Conservation (phyloP, 2,797 vertebrate species). For the Ciconia nigra region DNA sequence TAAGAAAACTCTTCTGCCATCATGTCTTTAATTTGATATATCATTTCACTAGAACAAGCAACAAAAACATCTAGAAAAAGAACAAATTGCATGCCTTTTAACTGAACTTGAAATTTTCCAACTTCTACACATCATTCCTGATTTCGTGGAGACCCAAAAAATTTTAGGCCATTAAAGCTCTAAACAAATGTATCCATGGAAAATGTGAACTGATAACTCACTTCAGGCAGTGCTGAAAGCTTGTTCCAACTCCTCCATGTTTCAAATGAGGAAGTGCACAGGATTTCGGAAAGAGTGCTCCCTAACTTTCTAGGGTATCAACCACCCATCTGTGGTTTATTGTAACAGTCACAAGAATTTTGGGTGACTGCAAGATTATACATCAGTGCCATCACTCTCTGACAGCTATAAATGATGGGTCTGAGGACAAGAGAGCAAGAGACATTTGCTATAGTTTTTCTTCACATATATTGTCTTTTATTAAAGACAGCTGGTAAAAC, state of each 20-base stretch:
- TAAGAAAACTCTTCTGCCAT: neutral
- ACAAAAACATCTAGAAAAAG: neutral
- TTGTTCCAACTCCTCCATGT: neutral
- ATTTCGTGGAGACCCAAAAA: neutral
- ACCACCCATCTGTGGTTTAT: neutral
- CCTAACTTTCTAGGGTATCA: neutral
- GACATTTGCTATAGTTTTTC: slow-evolving; percentile 16
- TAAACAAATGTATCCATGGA: neutral
- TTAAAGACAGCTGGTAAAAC: slow-evolving; percentile 70
- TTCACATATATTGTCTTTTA: slow-evolving; percentile 40
- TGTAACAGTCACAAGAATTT: neutral
- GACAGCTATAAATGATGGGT: neutral
- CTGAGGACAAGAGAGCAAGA: neutral
- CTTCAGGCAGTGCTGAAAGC: neutral
- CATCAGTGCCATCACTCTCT: neutral
- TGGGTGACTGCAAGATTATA: neutral
- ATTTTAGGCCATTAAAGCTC: neutral
- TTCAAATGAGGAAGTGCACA: neutral
- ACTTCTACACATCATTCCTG: neutral
- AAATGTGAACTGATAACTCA: neutral
- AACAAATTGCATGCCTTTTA: neutral
- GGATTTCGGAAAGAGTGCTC: neutral
- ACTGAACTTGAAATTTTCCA: neutral
- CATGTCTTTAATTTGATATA: neutral
- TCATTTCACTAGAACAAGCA: neutral